phyloP scores from a whole-genome alignment of 2,888 invertebrate species.

The Acleris laterana region DNA sequence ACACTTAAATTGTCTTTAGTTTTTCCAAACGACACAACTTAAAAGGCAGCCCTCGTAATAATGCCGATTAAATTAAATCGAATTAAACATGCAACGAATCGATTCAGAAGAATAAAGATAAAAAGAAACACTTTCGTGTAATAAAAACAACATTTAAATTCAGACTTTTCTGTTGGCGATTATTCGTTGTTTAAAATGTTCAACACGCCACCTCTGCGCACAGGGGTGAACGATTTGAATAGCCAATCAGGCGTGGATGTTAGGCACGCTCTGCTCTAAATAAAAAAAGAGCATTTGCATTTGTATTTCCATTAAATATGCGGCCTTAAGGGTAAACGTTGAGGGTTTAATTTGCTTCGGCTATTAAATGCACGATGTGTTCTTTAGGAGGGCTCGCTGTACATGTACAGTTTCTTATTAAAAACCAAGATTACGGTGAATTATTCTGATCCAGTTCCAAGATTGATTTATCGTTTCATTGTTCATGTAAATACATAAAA shows the following conservation, averaged over 20 bases:
- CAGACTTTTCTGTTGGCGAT: background rate
- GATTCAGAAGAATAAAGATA: background rate
- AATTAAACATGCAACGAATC: background rate
- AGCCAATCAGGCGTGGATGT: conserved; percentile 5
- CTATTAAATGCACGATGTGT: too few species aligned
- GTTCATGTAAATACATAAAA: too few species aligned
- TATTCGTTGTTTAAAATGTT: conserved; percentile 6
- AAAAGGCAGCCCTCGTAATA: too few species aligned
- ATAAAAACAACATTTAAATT: background rate
- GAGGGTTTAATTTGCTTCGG: too few species aligned
- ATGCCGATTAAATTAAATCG: background rate
- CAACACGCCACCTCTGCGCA: conserved; percentile 9
- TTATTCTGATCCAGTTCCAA: background rate
- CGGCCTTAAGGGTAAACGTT: too few species aligned
- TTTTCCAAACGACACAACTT: too few species aligned
- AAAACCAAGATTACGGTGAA: background rate
- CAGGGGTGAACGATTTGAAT: conserved; percentile 9
- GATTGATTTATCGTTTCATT: too few species aligned
- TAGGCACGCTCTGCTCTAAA: background rate
- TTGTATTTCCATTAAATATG: too few species aligned
- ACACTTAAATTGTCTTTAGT: too few species aligned
- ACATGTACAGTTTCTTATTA: conserved; percentile 1
- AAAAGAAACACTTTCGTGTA: background rate
- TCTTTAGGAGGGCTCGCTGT: background rate
- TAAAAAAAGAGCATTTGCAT: too few species aligned